Evolutionary conservation across 1,140 invertebrate genomes (phyloP).

Genomic region (Nebria ingens): DNA sequence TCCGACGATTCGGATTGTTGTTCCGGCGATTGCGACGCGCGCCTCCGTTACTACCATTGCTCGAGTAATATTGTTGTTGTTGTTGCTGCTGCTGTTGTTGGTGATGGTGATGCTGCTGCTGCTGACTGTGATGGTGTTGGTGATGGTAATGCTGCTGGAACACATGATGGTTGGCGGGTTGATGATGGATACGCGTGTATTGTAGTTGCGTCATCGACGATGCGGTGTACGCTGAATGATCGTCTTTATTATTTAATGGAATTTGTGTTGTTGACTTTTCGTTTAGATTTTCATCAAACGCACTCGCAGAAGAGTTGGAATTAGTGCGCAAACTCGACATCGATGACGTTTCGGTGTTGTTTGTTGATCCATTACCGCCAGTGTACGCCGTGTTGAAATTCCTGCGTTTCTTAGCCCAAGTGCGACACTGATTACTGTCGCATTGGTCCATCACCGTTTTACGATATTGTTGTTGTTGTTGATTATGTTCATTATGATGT

Average conservation of each 20-base stretch:
- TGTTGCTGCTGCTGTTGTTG: no score
- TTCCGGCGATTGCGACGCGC: background rate
- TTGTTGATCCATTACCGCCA: conserved; percentile 8
- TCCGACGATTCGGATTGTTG: background rate
- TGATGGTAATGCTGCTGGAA: no score
- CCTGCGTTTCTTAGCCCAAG: background rate
- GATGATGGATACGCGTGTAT: no score
- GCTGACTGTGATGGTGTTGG: no score
- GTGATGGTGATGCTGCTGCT: no score
- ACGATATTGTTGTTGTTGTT: conserved; percentile 7
- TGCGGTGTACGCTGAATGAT: no score
- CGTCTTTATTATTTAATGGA: no score
- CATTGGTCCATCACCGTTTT: conserved; percentile 2
- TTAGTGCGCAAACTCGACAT: conserved; percentile 23
- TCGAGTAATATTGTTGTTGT: background rate
- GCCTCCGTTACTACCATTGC: background rate
- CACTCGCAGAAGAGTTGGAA: conserved; percentile 24
- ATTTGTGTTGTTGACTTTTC: no score
- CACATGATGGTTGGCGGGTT: no score
- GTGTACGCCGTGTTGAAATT: conserved; percentile 9
- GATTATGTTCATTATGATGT: conserved; percentile 4
- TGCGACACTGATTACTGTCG: background rate
- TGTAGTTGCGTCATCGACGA: no score
- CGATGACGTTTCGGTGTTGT: conserved; percentile 18
- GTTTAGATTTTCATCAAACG: conserved; percentile 22